A percentile compares a stretch with the other conserved stretches of the same genome.
These are phyloP conservation scores for Heterodera schachtii DNA, from an alignment of 1,140 invertebrate genomes.

Conservation along the genomic window DNA sequence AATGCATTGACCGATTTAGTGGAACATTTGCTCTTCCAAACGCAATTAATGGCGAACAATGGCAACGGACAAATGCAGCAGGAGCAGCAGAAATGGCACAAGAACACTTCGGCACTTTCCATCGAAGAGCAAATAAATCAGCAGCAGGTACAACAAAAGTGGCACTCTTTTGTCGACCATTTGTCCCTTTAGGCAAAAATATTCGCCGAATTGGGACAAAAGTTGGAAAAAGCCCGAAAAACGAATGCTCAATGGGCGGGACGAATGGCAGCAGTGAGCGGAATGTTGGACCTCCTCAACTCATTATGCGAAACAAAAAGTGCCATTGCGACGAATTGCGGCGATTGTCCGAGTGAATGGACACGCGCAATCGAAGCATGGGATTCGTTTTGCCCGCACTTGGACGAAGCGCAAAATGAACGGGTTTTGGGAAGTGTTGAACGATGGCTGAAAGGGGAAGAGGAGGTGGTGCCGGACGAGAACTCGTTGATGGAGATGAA, in stretches of 20 bases:
- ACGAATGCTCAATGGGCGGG: neutral
- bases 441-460: neutral
- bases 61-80: neutral
- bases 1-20: neutral
- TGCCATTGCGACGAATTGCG: neutral
- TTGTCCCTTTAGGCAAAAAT: neutral
- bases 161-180: too few relatives aligned
- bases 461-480: neutral
- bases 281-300: neutral
- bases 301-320: neutral
- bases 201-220: neutral
- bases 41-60: neutral
- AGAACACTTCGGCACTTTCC: too few relatives aligned
- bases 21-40: neutral
- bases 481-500: neutral
- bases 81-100: too few relatives aligned
- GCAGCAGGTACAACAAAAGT: too few relatives aligned
- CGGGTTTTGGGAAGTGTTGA: neutral
- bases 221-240: neutral
- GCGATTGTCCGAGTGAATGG: neutral
- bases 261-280: neutral
- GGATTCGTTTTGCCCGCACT: neutral
- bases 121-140: too few relatives aligned
- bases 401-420: neutral
- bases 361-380: neutral